Conservation (phyloP, 2,888 invertebrate genomes). For the Plagodis dolabraria region DNA sequence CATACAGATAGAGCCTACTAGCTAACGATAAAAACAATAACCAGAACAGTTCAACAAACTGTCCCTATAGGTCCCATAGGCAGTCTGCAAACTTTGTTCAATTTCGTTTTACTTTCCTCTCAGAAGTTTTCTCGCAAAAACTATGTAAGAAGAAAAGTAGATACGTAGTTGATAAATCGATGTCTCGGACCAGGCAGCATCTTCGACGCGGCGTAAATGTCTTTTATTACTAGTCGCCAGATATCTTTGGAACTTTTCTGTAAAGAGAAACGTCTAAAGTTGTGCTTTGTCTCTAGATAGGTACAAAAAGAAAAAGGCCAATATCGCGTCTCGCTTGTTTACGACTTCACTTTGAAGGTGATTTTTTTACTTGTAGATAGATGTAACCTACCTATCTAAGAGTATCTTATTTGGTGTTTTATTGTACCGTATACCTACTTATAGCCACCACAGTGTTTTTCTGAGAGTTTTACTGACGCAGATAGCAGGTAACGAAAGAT, state of each 20-base stretch:
- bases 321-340: neutral
- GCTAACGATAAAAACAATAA: neutral
- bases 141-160: neutral
- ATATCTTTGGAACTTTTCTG: constrained; percentile 5
- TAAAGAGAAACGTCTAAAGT: constrained; percentile 2
- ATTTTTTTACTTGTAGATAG: no score
- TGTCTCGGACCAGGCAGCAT: constrained; percentile 7
- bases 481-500: no score
- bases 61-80: no score
- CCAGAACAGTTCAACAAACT: no score
- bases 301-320: neutral
- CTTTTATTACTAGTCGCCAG: constrained; percentile 14
- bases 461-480: no score
- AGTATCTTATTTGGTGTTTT: no score
- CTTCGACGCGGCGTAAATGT: constrained; percentile 7
- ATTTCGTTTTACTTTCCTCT: neutral
- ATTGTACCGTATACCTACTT: no score
- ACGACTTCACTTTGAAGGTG: neutral
- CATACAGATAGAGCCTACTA: no score
- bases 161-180: constrained; percentile 5
- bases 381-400: no score
- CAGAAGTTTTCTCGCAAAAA: neutral
- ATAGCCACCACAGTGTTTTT: no score
- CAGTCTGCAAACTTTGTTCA: no score
- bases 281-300: neutral